Evolutionary conservation across 1,140 invertebrate species (phyloP).

Genomic region (Hormaphis cornu): DNA sequence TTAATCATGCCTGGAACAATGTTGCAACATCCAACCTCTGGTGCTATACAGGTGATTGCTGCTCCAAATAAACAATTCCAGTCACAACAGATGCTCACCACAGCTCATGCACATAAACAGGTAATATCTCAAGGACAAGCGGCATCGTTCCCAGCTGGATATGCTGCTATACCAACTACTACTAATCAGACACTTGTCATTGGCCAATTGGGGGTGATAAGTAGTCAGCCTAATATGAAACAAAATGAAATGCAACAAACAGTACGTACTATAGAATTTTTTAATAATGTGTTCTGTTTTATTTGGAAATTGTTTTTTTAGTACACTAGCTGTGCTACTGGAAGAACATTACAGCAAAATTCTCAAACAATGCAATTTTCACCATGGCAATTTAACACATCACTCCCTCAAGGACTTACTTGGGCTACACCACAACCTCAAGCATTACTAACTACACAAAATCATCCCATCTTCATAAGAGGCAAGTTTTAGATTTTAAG

Average conservation of each 20-base stretch:
- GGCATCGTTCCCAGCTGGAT: conserved; percentile 52
- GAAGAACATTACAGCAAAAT: conserved; percentile 30
- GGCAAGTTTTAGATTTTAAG: conserved; percentile 44
- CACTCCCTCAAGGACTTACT: conserved; percentile 52
- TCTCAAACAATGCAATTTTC: conserved; percentile 46
- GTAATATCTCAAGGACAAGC: conserved; percentile 32
- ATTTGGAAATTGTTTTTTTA: conserved; percentile 25
- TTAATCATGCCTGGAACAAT: conserved; percentile 47
- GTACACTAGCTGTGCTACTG: conserved; percentile 25
- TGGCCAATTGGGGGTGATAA: conserved; percentile 44
- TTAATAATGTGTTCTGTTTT: conserved; percentile 18
- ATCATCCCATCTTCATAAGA: conserved; percentile 75
- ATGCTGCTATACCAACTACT: conserved; percentile 47
- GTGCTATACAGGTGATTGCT: conserved; percentile 43
- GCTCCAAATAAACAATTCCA: conserved; percentile 30
- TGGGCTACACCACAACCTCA: conserved; percentile 54
- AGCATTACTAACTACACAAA: conserved; percentile 51
- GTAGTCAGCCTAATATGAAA: conserved; percentile 42
- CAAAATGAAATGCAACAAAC: conserved; percentile 40
- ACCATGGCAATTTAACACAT: conserved; percentile 56
- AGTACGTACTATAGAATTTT: conserved; percentile 5
- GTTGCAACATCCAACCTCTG: conserved; percentile 43
- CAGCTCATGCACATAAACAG: conserved; percentile 28
- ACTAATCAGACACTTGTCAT: conserved; percentile 45
- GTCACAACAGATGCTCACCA: conserved; percentile 26